These are phyloP conservation scores for Drosophila kanapiae DNA, from an alignment of 1,140 invertebrate species.

Conservation along the genomic window DNA sequence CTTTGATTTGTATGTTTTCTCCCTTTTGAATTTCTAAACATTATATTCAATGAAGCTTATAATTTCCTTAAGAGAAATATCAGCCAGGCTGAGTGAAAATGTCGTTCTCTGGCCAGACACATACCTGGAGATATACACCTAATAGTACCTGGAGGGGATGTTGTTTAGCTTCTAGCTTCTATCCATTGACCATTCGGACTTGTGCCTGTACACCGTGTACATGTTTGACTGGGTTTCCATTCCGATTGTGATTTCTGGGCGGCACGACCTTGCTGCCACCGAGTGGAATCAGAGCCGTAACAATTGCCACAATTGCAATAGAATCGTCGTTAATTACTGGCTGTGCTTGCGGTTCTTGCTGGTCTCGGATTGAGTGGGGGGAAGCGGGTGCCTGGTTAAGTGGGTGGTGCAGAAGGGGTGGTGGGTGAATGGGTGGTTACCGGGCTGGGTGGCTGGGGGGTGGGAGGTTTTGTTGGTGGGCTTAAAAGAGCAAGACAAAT, in stretches of 20 bases:
- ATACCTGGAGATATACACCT: background rate
- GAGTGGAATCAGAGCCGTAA: constrained; percentile 79
- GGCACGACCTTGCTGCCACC: constrained; percentile 1
- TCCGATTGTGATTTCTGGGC: constrained; percentile 4
- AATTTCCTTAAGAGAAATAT: background rate
- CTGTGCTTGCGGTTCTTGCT: constrained; percentile 72
- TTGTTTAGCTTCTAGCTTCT: background rate
- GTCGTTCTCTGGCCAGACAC: background rate
- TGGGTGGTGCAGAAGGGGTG: constrained; percentile 10
- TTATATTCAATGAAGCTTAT: background rate
- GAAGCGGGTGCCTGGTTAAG: background rate
- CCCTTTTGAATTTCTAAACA: too few species aligned
- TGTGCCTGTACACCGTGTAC: constrained; percentile 1
- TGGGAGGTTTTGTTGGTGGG: constrained; percentile 36
- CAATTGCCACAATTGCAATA: constrained; percentile 85
- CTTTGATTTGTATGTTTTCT: background rate
- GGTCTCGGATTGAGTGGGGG: constrained; percentile 34
- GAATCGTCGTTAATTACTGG: constrained; percentile 85
- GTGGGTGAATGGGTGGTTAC: background rate
- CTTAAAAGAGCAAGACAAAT: constrained; percentile 82
- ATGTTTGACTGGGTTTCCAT: constrained; percentile 17
- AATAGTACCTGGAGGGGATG: background rate
- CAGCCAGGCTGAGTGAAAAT: background rate
- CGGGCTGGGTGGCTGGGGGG: constrained; percentile 16
- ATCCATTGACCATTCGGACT: constrained; percentile 7